Evolutionary conservation across 2,113 vertebrate species (phyloP), one percentile per base, ranked within the genome.

Genomic region (Ondatra zibethicus): DNA sequence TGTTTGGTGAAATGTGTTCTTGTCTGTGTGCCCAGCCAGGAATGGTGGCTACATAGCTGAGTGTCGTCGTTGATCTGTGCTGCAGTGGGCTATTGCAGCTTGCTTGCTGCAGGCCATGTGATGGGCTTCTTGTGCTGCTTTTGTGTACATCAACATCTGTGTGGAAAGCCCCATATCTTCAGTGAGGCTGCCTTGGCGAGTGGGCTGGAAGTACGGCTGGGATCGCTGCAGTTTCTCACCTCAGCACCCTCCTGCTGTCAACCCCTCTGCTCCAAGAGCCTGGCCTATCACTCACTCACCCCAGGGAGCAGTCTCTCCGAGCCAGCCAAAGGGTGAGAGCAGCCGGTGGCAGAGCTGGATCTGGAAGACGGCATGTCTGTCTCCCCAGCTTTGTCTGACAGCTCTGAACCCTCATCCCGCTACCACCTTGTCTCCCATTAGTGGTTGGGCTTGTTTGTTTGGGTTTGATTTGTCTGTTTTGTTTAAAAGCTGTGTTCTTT

Each of bases 381-480:
- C 85, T 97, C 87, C 17, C 36, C 75, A 95, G 82, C 96, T 65
- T 78, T 23, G 89, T 96, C 96, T 97, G 97, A 91, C 92, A 95
- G 94, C 92, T 94, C 94, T 50, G 78, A 95, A n/a, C 72, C 92
- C 29, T 89, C 75, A 25, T 85, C 75, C 75, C 0, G 1, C 91
- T 96, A 91, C 86, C 80, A 75, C 91, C 4, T 75, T 3, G 3
- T 84, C 90, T 91, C 82, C 91, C 58, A 5, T 87, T 93, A 93
- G 70, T 6, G 1, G 21, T n/a, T 7, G 52, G 47, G 73, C 45
- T 80, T 85, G 75, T 90, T 61, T 90, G 58, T 95, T 93, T 94
- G 85, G 75, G 91, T 92, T 96, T 89, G 75, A 81, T 77, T 61
- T 92, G 47, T 92, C 82, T 87, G 68, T 84, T 52, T 72, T 88